Conservation (phyloP, 2,888 invertebrate species). For the Endotricha flammealis region DNA sequence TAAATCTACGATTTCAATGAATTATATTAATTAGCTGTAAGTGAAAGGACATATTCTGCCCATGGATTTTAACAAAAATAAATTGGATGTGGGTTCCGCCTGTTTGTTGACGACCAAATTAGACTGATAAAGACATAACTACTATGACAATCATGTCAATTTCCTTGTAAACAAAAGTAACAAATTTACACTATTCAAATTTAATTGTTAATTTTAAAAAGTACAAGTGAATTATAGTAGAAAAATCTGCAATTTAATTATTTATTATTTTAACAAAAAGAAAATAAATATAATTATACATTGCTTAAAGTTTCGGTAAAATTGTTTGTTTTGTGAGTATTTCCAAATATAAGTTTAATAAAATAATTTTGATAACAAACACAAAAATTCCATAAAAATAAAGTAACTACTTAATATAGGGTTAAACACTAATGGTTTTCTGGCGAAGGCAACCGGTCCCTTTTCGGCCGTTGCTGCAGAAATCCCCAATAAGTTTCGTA, state of each 20-base stretch:
- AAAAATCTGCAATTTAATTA: conserved; percentile 3
- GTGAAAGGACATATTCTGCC: conserved; percentile 44
- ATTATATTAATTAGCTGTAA: conserved; percentile 62
- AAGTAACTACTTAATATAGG: too few relatives aligned
- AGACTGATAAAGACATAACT: conserved; percentile 52
- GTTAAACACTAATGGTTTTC: conserved; percentile 1
- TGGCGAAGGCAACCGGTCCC: conserved; percentile 4
- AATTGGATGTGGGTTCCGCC: conserved; percentile 54
- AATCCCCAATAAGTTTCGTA: conserved; percentile 25
- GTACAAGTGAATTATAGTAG: conserved; percentile 28
- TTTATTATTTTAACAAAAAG: conserved; percentile 5
- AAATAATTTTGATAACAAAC: not conserved
- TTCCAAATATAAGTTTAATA: not conserved
- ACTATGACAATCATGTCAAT: conserved; percentile 43
- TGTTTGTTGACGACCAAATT: conserved; percentile 53
- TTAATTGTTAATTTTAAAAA: conserved; percentile 30
- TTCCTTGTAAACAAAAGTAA: conserved; percentile 28
- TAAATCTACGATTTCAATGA: conserved; percentile 45
- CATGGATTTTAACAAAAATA: conserved; percentile 41
- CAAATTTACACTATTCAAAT: conserved; percentile 35
- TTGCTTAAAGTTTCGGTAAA: not conserved
- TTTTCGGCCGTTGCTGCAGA: not conserved
- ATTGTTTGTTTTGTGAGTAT: not conserved
- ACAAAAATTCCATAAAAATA: too few relatives aligned
- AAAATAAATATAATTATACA: not conserved